Evolutionary conservation across 2,113 vertebrate genomes (phyloP), one percentile per base, ranked within the genome.

Genomic region (Philantomba maxwellii): DNA sequence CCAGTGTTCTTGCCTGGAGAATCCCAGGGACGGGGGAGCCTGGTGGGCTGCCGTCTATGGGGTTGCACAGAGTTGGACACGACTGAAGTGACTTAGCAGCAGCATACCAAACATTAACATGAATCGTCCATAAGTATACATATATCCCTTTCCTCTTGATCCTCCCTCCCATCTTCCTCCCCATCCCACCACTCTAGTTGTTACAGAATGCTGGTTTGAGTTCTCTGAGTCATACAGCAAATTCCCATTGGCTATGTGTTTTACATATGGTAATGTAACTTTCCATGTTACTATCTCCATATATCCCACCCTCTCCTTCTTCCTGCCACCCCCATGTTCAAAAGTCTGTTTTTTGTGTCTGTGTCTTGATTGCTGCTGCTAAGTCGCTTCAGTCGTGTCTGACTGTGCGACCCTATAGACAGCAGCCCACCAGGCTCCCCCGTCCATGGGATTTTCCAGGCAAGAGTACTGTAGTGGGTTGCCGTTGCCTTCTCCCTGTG

Each of bases 341-440:
- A 39, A 70, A 70, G 66, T 70, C n/a, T 21, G 19, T 23, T 70
- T 70, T 70, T 39, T 70, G 64, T 70, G 66, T 39, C 66, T 39
- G 64, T 70, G 2, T 70, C 66, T 39, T 70, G 10, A 70, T 39
- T 70, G 66, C n/a, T 39, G 66, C n/a, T 62, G 60, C 60, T 15
- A 7, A 15, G 28, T 62, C 1, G 1, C 60, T 62, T 62, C 60
- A 33, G 14, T 62, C 1, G 0, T 62, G 14, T 62, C 60, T 14
- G 3, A 33, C 60, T 62, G 14, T 30, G 60, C 0, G 0, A 33
- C 14, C 28, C 60, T 14, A 3, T 62, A 30, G 14, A 62, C 0
- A 0, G 60, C 28, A 62, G 60, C 60, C 60, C 14, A 7, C 28
- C 28, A 62, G 60, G 60, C 60, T 62, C 60, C 28, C 60, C 14